Base-by-base conservation (phyloP, 2,113 vertebrate genomes). In the Oriolus oriolus region DNA sequence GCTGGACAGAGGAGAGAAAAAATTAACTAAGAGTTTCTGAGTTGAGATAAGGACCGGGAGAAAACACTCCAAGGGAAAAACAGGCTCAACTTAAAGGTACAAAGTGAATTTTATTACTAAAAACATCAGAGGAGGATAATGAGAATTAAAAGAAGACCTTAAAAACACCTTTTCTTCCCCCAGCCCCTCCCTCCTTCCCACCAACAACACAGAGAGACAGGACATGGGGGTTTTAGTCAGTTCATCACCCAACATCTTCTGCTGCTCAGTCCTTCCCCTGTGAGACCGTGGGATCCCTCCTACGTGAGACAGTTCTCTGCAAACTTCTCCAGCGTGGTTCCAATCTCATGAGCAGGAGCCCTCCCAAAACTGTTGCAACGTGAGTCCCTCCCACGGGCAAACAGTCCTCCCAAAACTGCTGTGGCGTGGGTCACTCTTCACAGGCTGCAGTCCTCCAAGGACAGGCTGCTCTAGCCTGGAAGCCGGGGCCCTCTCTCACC, bases 171-270 rank as follows among this genome's bases (percentile, higher is more conserved):
- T 16, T 63, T 52, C 59, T 45, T 66, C 21, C 3, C 33, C 41
- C 33, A 65, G 3, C 20, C 9, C 4, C 20, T 9, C 7, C 12
- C 39, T 45, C 20, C 26, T 65, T 54, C 9, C 16, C 21, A 35
- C 13, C 0, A 0, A 54, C 12, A 37, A 12, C 0, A 0, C 20
- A 80, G 16, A 10, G 50, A 54, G 50, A 45, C 16, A 44, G 31
- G 24, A 15, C 4, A 23, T 65, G 39, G 33, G 12, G 39, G 20
- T 64, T 64, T 65, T 54, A 6, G 9, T 54, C 10, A 54, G 26
- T 65, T 79, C 7, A 7, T 24, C 33, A 80, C 20, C 16, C 1
- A 1, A 54, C 9, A 35, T 44, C 28, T 53, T 35, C 19, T 64
- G 4, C 45, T 13, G 4, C 39, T 79, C n/a, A n/a, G n/a, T n/a